phyloP scores from a whole-genome alignment of 2,888 invertebrate species.

The Synergus laeviventris region DNA sequence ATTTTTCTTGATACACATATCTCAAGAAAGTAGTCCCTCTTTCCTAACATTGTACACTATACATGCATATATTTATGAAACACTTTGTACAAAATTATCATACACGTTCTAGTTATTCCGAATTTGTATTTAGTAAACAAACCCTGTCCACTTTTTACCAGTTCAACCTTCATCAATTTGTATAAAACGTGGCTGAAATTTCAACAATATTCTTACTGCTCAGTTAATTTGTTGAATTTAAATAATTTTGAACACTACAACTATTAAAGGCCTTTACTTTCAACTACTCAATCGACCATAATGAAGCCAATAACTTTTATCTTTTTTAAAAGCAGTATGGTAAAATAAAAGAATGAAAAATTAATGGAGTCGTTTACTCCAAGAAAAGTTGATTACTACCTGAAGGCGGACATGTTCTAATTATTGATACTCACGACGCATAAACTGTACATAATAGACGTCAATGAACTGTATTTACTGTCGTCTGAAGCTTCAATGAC shows the following conservation, averaged over 20 bases:
- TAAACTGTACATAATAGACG: neutral
- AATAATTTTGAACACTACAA: neutral
- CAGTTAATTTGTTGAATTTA: neutral
- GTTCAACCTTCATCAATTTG: neutral
- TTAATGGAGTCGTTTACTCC: neutral
- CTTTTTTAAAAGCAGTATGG: neutral
- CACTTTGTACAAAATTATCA: neutral
- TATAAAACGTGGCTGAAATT: neutral
- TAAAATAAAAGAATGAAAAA: neutral
- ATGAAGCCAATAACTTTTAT: neutral
- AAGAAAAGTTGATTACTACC: neutral
- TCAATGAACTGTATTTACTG: slow-evolving; percentile 27
- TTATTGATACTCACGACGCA: neutral
- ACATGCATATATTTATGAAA: neutral
- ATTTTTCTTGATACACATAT: neutral
- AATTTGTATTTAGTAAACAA: neutral
- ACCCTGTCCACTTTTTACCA: neutral
- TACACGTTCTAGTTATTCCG: neutral
- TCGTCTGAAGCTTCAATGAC: slow-evolving; percentile 8
- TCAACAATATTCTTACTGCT: too few relatives aligned
- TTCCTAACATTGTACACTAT: neutral
- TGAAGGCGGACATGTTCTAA: neutral
- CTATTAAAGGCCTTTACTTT: neutral
- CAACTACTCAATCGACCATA: neutral
- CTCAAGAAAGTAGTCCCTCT: neutral